phyloP scores from a whole-genome alignment of 2,113 vertebrate genomes.

The Riparia riparia region DNA sequence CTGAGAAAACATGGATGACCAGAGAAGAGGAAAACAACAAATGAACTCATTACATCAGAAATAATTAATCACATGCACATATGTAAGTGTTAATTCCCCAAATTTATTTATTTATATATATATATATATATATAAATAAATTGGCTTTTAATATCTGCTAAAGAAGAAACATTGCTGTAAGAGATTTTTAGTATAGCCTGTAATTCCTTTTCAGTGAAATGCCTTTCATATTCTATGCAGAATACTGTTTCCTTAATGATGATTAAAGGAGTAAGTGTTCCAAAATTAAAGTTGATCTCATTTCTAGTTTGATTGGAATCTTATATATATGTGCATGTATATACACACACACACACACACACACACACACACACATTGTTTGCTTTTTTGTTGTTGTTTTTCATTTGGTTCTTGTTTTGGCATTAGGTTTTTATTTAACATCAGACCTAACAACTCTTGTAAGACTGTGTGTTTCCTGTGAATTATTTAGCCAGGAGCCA shows the following conservation, averaged over 20 bases:
- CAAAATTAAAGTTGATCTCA: neutral
- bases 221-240: neutral
- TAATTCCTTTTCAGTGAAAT: neutral
- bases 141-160: neutral
- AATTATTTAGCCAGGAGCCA: neutral
- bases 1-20: neutral
- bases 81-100: neutral
- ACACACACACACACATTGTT: rapidly evolving
- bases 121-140: neutral
- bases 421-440: neutral
- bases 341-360: rapidly evolving
- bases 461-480: neutral
- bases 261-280: neutral
- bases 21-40: neutral
- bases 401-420: neutral
- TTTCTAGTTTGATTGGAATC: neutral
- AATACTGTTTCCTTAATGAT: neutral
- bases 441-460: neutral
- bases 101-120: too few species aligned
- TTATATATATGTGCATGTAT: rapidly evolving
- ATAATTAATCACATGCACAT: neutral
- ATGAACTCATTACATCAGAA: neutral
- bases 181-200: neutral
- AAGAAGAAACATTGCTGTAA: neutral
- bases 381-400: neutral